Conservation (phyloP, 2,888 invertebrate species). For the Latrodectus hesperus region DNA sequence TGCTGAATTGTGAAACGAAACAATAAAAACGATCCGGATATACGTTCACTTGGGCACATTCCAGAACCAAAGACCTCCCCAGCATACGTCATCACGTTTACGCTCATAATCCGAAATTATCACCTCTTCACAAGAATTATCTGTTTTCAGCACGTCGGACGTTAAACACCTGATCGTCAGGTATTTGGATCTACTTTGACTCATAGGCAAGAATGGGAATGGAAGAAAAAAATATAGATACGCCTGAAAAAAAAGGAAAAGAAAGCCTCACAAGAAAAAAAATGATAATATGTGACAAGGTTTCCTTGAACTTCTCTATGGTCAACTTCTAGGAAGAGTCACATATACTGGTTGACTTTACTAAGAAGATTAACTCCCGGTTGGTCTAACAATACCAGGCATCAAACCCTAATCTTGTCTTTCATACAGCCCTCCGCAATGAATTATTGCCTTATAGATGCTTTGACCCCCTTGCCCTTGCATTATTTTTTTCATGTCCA, state of each 20-base stretch:
- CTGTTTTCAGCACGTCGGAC: constrained; percentile 57
- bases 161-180: constrained; percentile 46
- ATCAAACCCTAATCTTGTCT: constrained; percentile 64
- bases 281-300: constrained; percentile 8
- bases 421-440: constrained; percentile 57
- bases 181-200: constrained; percentile 33
- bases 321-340: constrained; percentile 14
- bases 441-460: constrained; percentile 66
- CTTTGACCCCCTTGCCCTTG: constrained; percentile 30
- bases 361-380: constrained; percentile 56
- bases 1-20: no score
- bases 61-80: background rate
- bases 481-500: constrained; percentile 9
- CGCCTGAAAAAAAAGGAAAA: background rate
- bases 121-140: constrained; percentile 47
- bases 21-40: no score
- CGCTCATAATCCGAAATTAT: constrained; percentile 61
- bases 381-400: constrained; percentile 48
- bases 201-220: background rate
- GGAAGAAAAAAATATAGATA: background rate
- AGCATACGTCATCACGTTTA: constrained; percentile 48
- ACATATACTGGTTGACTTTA: background rate
- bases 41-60: background rate
- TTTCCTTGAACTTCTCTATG: constrained; percentile 53
- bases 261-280: background rate